These are phyloP conservation scores for Nebria salina DNA, from an alignment of 2,888 invertebrate species.

Conservation along the genomic window DNA sequence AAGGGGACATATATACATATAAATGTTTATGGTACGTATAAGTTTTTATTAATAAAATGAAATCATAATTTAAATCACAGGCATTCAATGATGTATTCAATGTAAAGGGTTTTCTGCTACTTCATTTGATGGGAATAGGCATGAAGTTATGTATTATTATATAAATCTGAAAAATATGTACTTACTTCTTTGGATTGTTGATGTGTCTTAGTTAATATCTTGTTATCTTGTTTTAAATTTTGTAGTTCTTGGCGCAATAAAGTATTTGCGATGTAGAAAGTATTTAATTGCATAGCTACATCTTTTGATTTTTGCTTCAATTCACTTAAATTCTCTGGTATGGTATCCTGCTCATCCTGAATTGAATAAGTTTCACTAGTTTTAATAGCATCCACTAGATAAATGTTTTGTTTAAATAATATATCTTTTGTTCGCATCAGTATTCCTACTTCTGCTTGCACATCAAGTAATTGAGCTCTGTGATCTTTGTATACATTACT, in stretches of 20 bases:
- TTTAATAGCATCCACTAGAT: slow-evolving; percentile 27
- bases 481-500: slow-evolving; percentile 85
- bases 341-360: slow-evolving; percentile 8
- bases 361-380: slow-evolving; percentile 20
- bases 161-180: neutral
- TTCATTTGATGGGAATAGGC: neutral
- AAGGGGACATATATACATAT: too few relatives aligned
- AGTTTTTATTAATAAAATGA: too few relatives aligned
- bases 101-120: too few relatives aligned
- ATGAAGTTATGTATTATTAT: too few relatives aligned
- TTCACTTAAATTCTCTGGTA: slow-evolving; percentile 22
- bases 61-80: too few relatives aligned
- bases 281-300: slow-evolving; percentile 27
- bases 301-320: slow-evolving; percentile 35
- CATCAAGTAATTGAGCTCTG: slow-evolving; percentile 76
- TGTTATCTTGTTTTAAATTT: slow-evolving; percentile 46
- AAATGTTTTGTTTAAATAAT: slow-evolving; percentile 58
- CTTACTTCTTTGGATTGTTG: slow-evolving; percentile 50
- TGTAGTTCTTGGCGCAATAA: slow-evolving; percentile 24
- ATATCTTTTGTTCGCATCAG: slow-evolving; percentile 80
- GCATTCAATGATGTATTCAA: too few relatives aligned
- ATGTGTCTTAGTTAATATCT: slow-evolving; percentile 47
- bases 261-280: slow-evolving; percentile 11
- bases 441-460: slow-evolving; percentile 81
- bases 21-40: too few relatives aligned